Evolutionary conservation across 2,797 vertebrate species (phyloP).

Genomic region (Tachyglossus aculeatus): DNA sequence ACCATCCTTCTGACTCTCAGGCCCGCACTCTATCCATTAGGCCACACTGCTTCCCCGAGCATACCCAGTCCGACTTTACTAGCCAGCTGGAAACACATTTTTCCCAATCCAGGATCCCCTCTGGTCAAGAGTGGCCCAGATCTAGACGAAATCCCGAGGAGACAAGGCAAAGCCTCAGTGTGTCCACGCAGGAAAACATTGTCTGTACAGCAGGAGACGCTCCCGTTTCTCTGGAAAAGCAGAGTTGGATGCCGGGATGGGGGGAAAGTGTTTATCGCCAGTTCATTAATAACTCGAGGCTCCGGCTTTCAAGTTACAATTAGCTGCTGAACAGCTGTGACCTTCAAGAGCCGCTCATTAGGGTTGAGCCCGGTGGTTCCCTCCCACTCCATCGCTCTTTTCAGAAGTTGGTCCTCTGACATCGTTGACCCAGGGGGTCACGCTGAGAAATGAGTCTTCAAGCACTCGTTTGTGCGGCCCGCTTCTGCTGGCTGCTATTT

Average conservation of each 20-base stretch:
- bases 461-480: constrained; percentile 9
- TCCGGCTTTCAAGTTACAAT: constrained; percentile 58
- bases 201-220: not conserved
- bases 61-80: too few relatives aligned
- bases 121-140: too few relatives aligned
- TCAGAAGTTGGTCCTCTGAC: constrained; percentile 55
- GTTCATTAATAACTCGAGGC: constrained; percentile 55
- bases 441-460: constrained; percentile 18
- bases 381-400: constrained; percentile 16
- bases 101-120: too few relatives aligned
- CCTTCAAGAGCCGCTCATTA: constrained; percentile 46
- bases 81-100: too few relatives aligned
- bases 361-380: constrained; percentile 8
- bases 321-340: constrained; percentile 64
- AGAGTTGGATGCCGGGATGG: not conserved
- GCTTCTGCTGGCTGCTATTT: fast-evolving
- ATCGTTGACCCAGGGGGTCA: constrained; percentile 37
- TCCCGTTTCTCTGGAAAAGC: constrained; percentile 36
- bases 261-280: constrained; percentile 45
- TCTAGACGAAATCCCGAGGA: too few relatives aligned
- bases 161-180: not conserved
- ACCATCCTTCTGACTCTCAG: too few relatives aligned
- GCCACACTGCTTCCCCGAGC: too few relatives aligned
- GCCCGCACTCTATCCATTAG: too few relatives aligned
- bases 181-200: not conserved